Conservation (phyloP, 2,888 invertebrate genomes). For the Hypsopygia costalis region DNA sequence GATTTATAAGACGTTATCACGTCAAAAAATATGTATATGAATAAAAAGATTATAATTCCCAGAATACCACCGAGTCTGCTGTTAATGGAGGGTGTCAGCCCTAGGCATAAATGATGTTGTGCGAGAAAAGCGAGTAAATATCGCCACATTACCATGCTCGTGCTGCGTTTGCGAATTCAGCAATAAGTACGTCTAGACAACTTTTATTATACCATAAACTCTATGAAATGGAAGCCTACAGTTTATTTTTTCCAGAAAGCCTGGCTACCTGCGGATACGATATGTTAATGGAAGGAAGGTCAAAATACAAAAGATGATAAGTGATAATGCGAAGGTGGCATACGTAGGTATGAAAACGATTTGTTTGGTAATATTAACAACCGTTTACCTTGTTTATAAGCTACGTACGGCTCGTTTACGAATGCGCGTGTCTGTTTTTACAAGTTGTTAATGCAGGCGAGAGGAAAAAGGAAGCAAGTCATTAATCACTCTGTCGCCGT, state of each 20-base stretch:
- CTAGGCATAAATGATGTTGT: constrained; percentile 3
- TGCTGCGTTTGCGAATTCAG: constrained; percentile 9
- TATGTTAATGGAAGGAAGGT: neutral
- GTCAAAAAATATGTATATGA: too few species aligned
- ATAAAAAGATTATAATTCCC: too few species aligned
- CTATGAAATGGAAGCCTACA: neutral
- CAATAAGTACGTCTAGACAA: constrained; percentile 16
- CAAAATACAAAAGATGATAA: constrained; percentile 2
- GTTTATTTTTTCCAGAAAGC: constrained; percentile 10
- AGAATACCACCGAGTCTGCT: too few species aligned
- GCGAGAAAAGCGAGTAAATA: neutral
- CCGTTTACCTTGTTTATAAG: neutral
- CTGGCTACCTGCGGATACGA: constrained; percentile 1
- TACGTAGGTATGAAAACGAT: constrained; percentile 1
- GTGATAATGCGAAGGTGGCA: neutral
- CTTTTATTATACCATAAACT: constrained; percentile 15
- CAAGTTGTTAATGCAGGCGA: constrained; percentile 22
- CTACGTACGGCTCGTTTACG: constrained; percentile 10
- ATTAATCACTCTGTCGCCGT: constrained; percentile 36
- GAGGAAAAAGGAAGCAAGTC: constrained; percentile 32
- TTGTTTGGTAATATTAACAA: neutral
- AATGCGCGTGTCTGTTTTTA: constrained; percentile 23
- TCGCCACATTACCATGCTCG: neutral
- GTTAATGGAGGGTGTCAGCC: too few species aligned
- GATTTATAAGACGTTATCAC: too few species aligned